phyloP scores from a whole-genome alignment of 2,797 vertebrate genomes.

The Denticeps clupeoides region DNA sequence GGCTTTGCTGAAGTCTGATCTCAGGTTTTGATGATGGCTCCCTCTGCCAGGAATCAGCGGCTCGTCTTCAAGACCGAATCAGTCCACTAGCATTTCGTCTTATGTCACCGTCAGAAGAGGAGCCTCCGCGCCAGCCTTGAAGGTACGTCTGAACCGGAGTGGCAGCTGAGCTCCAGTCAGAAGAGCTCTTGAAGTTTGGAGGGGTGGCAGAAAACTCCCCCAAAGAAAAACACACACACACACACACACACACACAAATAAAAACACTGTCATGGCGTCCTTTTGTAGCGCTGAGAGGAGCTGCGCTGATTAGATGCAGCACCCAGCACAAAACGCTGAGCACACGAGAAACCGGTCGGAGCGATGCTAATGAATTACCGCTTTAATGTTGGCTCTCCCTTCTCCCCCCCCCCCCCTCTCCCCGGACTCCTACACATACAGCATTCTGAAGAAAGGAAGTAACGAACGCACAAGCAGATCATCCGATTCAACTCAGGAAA shows the following conservation, averaged over 20 bases:
- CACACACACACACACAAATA: too few species aligned
- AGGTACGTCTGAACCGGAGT: conserved; percentile 47
- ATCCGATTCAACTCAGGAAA: too few species aligned
- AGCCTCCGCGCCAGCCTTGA: conserved; percentile 55
- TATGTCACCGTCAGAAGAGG: conserved; percentile 86
- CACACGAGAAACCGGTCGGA: conserved; percentile 5
- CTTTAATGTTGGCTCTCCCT: not conserved
- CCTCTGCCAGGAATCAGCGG: conserved; percentile 65
- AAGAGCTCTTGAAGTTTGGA: not conserved
- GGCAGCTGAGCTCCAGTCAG: conserved; percentile 5
- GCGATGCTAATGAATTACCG: conserved; percentile 13
- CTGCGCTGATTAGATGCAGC: conserved; percentile 6
- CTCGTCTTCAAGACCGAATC: conserved; percentile 75
- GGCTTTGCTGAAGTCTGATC: too few species aligned
- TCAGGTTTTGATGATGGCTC: conserved; percentile 1
- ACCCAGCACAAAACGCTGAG: conserved; percentile 9
- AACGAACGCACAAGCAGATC: too few species aligned
- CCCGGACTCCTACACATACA: too few species aligned
- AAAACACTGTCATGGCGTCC: not conserved
- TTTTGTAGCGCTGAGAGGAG: conserved; percentile 5
- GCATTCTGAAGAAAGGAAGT: too few species aligned
- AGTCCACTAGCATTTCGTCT: conserved; percentile 78
- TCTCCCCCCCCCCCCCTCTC: not conserved
- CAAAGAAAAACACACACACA: too few species aligned
- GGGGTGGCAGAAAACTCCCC: not conserved